Conservation (phyloP, 2,797 vertebrate genomes). For the Remorina albescens region DNA sequence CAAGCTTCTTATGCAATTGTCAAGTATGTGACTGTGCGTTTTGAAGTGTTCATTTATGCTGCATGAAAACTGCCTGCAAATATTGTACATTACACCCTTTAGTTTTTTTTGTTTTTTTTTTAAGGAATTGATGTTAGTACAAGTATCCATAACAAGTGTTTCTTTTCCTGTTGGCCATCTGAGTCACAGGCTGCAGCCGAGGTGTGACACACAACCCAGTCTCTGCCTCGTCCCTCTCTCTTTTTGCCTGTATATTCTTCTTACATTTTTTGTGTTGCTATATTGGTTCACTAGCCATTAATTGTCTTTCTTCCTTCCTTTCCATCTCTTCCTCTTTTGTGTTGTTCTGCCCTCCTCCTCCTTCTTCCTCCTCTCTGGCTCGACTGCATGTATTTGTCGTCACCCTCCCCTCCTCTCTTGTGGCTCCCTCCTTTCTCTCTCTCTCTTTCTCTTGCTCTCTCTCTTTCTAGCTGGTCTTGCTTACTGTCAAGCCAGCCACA, state of each 20-base stretch:
- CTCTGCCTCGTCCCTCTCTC: slow-evolving; percentile 9
- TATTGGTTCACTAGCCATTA: slow-evolving; percentile 65
- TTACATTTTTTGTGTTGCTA: slow-evolving; percentile 48
- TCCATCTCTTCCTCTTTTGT: slow-evolving; percentile 71
- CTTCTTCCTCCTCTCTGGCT: slow-evolving; percentile 38
- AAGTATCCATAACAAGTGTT: slow-evolving; percentile 67
- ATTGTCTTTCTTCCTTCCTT: slow-evolving; percentile 78
- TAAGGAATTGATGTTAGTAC: slow-evolving; percentile 60
- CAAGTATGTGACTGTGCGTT: slow-evolving; percentile 23
- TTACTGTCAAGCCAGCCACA: slow-evolving; percentile 72
- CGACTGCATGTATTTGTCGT: slow-evolving; percentile 62
- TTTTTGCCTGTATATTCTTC: slow-evolving; percentile 3
- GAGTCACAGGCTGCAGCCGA: slow-evolving; percentile 74
- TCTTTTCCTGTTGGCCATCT: slow-evolving; percentile 70
- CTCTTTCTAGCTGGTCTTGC: slow-evolving; percentile 55
- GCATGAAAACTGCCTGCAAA: slow-evolving; percentile 18
- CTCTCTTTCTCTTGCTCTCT: slow-evolving; percentile 4
- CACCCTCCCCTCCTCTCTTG: slow-evolving; percentile 63
- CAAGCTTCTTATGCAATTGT: slow-evolving; percentile 39
- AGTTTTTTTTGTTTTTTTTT: too few species aligned
- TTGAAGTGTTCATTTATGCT: slow-evolving; percentile 47
- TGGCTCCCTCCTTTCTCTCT: slow-evolving; percentile 31
- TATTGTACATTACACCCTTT: slow-evolving; percentile 19
- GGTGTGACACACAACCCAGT: slow-evolving; percentile 71
- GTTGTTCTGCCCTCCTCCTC: slow-evolving; percentile 55